Base-by-base conservation (phyloP, 2,888 invertebrate species). In the Eueremaeus valkanovi region DNA sequence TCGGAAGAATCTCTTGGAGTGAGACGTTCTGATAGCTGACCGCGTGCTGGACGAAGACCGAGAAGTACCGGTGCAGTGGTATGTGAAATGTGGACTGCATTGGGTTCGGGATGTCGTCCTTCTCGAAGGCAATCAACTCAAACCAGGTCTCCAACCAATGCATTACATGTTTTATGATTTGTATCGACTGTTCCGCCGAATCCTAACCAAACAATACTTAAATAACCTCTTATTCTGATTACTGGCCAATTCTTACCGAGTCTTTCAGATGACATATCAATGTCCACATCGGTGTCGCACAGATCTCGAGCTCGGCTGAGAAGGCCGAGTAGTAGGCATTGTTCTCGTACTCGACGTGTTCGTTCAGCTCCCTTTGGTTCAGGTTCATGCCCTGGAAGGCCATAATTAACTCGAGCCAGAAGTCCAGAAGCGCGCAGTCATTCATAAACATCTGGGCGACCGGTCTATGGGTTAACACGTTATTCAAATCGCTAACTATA, bases 361-460 rank as follows among this genome's bases (percentile, higher is more conserved):
- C 90, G 81, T 88, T 90, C 79, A 93, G 86, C 84, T 96, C 95
- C 78, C 95, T 88, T 79, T 92, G 89, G 86, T 97, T 97, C 73
- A 95, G 91, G 85, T 97, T 97, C 96, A 98, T 97, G 78, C 95
- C 94, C 90, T 98, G 97, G 84, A 97, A 90, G 90, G 93, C 91
- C 8, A 92, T 90, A 27, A 98, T 86, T 83, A 97, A 94, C 81
- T 91, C 90, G 85, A 96, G 93, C 97, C 97, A 98, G 90, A 95
- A 92, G 81, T 92, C 90, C 61, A 96, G 88, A n/a, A 97, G 87
- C 82, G 92, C 90, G 18, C 73, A 70, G 82, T 96, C 93, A 73
- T 90, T 89, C 84, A 97, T 87, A 83, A 98, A 96, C 82, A 91
- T 88, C 80, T 93, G 85, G 21, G 96, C 95, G 3, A 98, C 93